phyloP scores from a whole-genome alignment of 2,888 invertebrate genomes.

The Melolontha melolontha region DNA sequence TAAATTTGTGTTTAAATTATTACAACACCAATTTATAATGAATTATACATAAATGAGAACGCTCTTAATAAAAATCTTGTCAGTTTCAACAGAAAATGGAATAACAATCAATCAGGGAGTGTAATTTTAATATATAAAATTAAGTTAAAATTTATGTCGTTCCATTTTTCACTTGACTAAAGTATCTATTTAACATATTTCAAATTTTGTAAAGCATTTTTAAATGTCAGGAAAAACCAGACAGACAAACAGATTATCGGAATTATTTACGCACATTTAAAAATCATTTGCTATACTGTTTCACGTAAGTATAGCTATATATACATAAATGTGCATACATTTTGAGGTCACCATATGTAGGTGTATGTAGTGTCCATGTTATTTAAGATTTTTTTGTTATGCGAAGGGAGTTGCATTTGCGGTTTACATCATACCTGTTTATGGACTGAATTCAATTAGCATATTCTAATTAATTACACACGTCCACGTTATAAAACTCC shows the following conservation, averaged over 20 bases:
- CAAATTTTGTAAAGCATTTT: too few species aligned
- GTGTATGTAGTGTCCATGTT: conserved; percentile 2
- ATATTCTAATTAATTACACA: conserved; percentile 19
- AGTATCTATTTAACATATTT: too few species aligned
- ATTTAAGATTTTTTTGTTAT: conserved; percentile 3
- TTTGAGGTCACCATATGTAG: conserved; percentile 15
- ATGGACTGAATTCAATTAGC: conserved; percentile 14
- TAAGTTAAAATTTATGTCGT: too few species aligned
- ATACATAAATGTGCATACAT: conserved; percentile 1
- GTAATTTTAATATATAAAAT: too few species aligned
- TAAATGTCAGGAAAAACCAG: not conserved
- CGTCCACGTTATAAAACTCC: conserved; percentile 16
- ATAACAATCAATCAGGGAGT: too few species aligned
- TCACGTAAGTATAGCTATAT: not conserved
- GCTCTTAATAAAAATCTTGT: too few species aligned
- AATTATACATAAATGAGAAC: too few species aligned
- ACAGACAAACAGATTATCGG: not conserved
- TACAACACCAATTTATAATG: too few species aligned
- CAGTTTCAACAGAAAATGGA: too few species aligned
- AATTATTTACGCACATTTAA: conserved; percentile 6
- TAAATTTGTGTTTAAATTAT: too few species aligned
- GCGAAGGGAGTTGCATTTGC: conserved; percentile 4
- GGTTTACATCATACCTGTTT: conserved; percentile 2
- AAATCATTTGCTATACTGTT: too few species aligned
- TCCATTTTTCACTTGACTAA: too few species aligned